Conservation (phyloP, 1,140 invertebrate genomes). For the Drepana arcuata region DNA sequence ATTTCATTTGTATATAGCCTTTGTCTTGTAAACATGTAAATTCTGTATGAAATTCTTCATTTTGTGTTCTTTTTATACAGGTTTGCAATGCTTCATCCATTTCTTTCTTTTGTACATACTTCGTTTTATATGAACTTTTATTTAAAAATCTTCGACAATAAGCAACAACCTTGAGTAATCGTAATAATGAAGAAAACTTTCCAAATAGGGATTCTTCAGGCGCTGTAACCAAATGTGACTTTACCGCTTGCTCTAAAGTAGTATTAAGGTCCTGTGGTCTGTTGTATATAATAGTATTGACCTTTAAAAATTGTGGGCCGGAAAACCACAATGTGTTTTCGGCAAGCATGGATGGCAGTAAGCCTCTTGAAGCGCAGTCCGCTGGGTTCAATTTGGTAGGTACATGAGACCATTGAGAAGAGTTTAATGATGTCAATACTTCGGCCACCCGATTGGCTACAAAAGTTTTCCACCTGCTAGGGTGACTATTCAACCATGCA, state of each 20-base stretch:
- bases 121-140: neutral
- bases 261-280: too few species aligned
- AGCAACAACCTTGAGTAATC: neutral
- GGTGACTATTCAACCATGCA: too few species aligned
- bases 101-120: slow-evolving; percentile 1
- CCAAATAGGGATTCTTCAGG: neutral
- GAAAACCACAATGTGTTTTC: too few species aligned
- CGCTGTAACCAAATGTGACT: neutral
- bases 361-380: too few species aligned
- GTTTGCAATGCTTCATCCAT: slow-evolving; percentile 1
- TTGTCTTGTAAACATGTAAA: slow-evolving; percentile 3
- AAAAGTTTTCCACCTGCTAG: too few species aligned
- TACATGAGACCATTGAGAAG: too few species aligned
- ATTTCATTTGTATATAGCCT: slow-evolving; percentile 4
- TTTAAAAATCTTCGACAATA: slow-evolving; percentile 4
- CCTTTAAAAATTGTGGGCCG: too few species aligned
- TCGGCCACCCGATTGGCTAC: too few species aligned
- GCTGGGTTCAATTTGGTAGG: too few species aligned
- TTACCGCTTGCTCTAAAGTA: slow-evolving; percentile 3
- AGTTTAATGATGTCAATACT: too few species aligned
- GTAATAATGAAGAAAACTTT: slow-evolving; percentile 1
- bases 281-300: too few species aligned
- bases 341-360: too few species aligned
- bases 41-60: slow-evolving; percentile 4
- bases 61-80: slow-evolving; percentile 5